Conservation (phyloP, 2,797 vertebrate species). For the Sebastes nivosus region DNA sequence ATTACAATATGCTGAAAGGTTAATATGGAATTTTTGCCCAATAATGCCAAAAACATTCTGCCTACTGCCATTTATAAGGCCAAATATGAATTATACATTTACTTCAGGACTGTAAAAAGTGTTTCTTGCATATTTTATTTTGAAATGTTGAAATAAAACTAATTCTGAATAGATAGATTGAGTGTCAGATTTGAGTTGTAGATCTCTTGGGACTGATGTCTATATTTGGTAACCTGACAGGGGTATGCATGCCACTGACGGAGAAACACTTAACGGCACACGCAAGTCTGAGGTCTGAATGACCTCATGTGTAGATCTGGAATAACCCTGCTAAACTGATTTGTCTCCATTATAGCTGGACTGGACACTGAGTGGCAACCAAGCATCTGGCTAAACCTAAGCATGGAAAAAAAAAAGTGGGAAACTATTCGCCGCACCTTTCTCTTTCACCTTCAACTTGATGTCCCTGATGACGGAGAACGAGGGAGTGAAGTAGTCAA, state of each 20-base stretch:
- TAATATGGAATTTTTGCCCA: too few relatives aligned
- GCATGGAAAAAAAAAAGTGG: not conserved
- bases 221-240: conserved; percentile 5
- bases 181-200: not conserved
- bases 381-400: not conserved
- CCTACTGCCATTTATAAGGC: not conserved
- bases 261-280: not conserved
- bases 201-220: not conserved
- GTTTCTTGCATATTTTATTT: not conserved
- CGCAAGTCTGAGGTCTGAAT: not conserved
- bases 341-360: conserved; percentile 16
- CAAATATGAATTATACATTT: not conserved
- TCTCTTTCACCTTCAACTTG: conserved; percentile 85
- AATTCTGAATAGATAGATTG: not conserved
- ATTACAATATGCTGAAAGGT: too few relatives aligned
- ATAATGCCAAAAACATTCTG: too few relatives aligned
- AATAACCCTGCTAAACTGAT: not conserved
- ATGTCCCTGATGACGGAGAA: conserved; percentile 77
- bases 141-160: not conserved
- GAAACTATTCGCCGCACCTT: conserved; percentile 77
- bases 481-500: conserved; percentile 85
- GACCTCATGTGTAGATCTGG: not conserved
- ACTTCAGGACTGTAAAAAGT: not conserved
- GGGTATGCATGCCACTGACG: not conserved
- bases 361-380: conserved; percentile 31